Evolutionary conservation across 2,888 invertebrate genomes (phyloP), one percentile per base, ranked within the genome.

Genomic region (Meandrusa payeni): DNA sequence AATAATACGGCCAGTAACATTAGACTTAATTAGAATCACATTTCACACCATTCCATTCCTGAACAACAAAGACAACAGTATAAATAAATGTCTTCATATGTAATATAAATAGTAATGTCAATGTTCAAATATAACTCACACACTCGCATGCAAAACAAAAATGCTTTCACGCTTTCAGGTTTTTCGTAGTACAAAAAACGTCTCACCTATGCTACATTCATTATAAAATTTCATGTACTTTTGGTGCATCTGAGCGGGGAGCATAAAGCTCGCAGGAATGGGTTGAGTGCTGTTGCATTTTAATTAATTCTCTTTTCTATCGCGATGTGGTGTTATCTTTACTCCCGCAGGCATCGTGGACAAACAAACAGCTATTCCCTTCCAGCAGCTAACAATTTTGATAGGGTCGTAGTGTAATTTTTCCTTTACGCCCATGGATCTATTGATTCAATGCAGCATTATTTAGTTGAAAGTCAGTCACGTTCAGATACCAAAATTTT

Each of bases 251-350:
- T 44, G 54, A 54, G 54, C 54, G 50, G 44, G 41, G 41, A 63
- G 64, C 70, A 71, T 76, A 76, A 75, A 78, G 73, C 72, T 69
- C 64, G 57, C 74, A 72, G 76, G 69, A 76, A 72, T 72, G 76
- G 74, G 72, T 77, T 75, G 80, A 78, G 80, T 81, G 81, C 71
- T 82, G 78, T 75, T 83, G 85, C 79, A 82, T 85, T 83, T 86
- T 86, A 87, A 86, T 87, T 85, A 86, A 86, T 86, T 85, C 77
- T 73, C 80, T 82, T 82, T 83, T 83, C 82, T 83, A 86, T 85
- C 81, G 72, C 75, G 78, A 81, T 83, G 75, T 69, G 69, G 74
- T 70, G 78, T 71, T 85, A 85, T 83, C 85, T 70, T 76, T 63
- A n/a, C 54, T 48, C 61, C 71, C 76, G 69, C 86, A 85, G 83